Evolutionary conservation across 1,140 invertebrate genomes (phyloP), one percentile per base, ranked within the genome.

Genomic region (Andrena cerasifolii): DNA sequence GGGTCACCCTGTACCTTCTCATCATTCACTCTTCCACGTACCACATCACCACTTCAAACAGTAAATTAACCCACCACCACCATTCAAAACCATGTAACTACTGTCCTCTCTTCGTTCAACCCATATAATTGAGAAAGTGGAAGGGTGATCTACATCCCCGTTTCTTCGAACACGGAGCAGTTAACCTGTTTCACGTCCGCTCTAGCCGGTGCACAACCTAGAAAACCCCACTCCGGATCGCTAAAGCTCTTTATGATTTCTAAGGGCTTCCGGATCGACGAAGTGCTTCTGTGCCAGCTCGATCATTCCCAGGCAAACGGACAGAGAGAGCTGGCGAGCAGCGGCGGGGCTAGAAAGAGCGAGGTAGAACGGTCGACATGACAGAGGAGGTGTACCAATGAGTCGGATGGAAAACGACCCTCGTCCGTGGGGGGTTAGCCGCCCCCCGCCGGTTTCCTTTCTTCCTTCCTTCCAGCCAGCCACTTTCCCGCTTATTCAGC

Each of bases 401-500:
- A 86, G 70, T 51, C 79, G 80, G 68, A 86, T 78, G 82, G 74
- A 86, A 84, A 86, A 83, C 82, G 81, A 87, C 76, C 79, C 82
- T 80, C 45, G 82, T 73, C 67, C 77, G 40, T 62, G 47, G 70
- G 83, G n/a, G 76, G 63, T 85, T 84, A 53, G 49, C 65, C 76
- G 56, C 36, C 77, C 67, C 53, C 51, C 49, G 75, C 51, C 49
- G 75, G 70, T 79, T 85, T 86, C 84, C 82, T 89, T 88, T n/a
- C 87, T 84, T 88, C 51, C 87, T 82, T 86, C 82, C 67, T 62
- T 54, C 56, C 45, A 82, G 76, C 87, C 82, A 79, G 86, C 87
- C 88, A 90, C 88, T 92, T 92, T 93, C 89, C 84, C 90, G 92
- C 92, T 92, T 93, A 92, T 92, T 92, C 92, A 93, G 91, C 92